A percentile compares a stretch with the other conserved stretches of the same genome.
These are phyloP conservation scores for Oenanthe melanoleuca DNA, from an alignment of 2,113 vertebrate genomes.

Conservation along the genomic window DNA sequence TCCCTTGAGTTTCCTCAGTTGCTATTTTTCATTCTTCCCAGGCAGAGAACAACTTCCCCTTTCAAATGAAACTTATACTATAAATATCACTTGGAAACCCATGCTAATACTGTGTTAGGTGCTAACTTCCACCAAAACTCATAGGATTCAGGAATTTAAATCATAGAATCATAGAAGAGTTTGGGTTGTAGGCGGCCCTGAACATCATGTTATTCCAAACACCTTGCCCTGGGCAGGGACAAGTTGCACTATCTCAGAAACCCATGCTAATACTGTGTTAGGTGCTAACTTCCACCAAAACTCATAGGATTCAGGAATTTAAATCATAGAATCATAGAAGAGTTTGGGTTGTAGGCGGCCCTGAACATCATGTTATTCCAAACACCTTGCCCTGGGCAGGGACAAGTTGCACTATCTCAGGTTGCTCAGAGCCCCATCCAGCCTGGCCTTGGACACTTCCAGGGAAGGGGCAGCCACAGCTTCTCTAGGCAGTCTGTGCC, in stretches of 20 bases:
- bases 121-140: background rate
- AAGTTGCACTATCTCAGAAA: too few species aligned
- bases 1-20: background rate
- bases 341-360: background rate
- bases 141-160: background rate
- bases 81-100: background rate
- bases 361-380: background rate
- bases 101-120: background rate
- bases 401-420: background rate
- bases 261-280: background rate
- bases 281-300: background rate
- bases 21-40: background rate
- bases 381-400: background rate
- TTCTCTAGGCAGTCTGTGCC: background rate
- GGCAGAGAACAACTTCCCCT: background rate
- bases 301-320: background rate
- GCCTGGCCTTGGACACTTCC: background rate
- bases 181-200: background rate
- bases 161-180: background rate
- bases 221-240: background rate
- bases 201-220: background rate
- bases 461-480: background rate
- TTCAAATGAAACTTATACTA: background rate
- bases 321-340: background rate
- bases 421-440: background rate